These are phyloP conservation scores for Leptopilina boulardi DNA, from an alignment of 1,140 invertebrate species.

Conservation along the genomic window DNA sequence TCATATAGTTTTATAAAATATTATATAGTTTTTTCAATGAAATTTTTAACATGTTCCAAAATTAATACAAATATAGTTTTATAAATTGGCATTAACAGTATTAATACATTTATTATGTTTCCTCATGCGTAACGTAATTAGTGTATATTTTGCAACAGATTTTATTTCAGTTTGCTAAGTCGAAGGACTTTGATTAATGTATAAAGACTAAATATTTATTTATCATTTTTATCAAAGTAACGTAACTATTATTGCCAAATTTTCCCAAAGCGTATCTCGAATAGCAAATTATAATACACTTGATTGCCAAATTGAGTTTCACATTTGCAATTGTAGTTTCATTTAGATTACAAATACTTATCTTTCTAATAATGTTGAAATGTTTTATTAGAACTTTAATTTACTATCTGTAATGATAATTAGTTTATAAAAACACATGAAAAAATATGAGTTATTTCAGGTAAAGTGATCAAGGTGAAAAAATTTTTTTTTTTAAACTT, in stretches of 20 bases:
- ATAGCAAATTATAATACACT: neutral
- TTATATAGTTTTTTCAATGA: neutral
- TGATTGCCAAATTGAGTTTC: neutral
- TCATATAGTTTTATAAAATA: neutral
- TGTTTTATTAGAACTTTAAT: neutral
- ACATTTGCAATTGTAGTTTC: neutral
- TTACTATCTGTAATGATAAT: neutral
- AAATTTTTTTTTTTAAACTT: no score
- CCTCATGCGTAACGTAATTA: slow-evolving; percentile 11
- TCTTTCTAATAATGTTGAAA: neutral
- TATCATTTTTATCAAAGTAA: neutral
- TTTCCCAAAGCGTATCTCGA: neutral
- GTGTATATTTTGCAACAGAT: slow-evolving; percentile 14
- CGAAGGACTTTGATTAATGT: neutral
- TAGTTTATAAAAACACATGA: neutral
- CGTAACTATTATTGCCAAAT: neutral
- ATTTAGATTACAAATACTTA: neutral
- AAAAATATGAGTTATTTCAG: neutral
- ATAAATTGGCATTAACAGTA: neutral
- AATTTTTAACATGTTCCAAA: neutral
- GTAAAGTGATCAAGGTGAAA: no score
- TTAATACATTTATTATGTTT: neutral
- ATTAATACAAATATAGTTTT: neutral
- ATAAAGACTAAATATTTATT: neutral
- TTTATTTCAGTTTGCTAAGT: neutral